These are phyloP conservation scores for Neelides folsomi DNA, from an alignment of 2,888 invertebrate species.

Conservation along the genomic window DNA sequence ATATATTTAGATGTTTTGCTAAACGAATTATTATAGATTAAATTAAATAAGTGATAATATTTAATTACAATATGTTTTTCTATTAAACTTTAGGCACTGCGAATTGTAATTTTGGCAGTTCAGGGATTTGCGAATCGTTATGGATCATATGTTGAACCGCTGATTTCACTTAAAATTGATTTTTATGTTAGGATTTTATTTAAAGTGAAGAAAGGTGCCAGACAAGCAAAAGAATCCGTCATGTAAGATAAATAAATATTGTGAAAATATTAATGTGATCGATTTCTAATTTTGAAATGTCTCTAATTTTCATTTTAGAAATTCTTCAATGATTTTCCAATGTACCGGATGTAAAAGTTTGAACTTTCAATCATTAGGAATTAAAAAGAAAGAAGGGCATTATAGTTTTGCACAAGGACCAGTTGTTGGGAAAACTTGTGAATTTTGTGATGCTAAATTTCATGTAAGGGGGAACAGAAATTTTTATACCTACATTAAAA, in stretches of 20 bases:
- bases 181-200: slow-evolving; percentile 94
- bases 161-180: slow-evolving; percentile 83
- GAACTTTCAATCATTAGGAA: slow-evolving; percentile 61
- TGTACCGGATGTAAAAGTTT: slow-evolving; percentile 80
- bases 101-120: slow-evolving; percentile 80
- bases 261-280: neutral
- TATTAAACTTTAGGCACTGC: slow-evolving; percentile 52
- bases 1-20: neutral
- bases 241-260: slow-evolving; percentile 43
- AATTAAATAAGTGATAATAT: too few species aligned
- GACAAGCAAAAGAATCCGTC: slow-evolving; percentile 71
- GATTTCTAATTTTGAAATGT: neutral
- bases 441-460: slow-evolving; percentile 59
- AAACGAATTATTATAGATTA: too few species aligned
- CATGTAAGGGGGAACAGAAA: too few species aligned
- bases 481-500: too few species aligned
- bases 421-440: slow-evolving; percentile 52
- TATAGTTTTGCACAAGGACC: slow-evolving; percentile 57
- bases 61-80: neutral
- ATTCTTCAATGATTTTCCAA: slow-evolving; percentile 73
- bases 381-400: slow-evolving; percentile 46
- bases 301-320: slow-evolving; percentile 43
- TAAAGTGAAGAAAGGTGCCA: slow-evolving; percentile 61
- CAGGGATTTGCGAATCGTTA: slow-evolving; percentile 86
- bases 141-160: slow-evolving; percentile 77